Conservation (phyloP, 2,113 vertebrate genomes). For the Saguinus midas region DNA sequence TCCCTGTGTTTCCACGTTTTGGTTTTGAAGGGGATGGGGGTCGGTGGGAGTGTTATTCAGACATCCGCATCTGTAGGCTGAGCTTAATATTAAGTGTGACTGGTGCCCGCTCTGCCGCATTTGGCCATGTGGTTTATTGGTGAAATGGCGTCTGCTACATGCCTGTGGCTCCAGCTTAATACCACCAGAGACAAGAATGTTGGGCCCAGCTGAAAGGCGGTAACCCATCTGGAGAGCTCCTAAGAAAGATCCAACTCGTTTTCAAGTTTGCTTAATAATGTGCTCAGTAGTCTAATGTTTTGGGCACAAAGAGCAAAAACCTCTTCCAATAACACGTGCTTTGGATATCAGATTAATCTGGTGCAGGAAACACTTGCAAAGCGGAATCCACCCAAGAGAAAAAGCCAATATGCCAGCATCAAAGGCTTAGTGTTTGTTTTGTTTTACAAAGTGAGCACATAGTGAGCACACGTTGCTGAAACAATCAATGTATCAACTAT, state of each 20-base stretch:
- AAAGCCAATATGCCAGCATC: conserved; percentile 1
- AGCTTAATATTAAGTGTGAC: background rate
- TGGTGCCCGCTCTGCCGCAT: background rate
- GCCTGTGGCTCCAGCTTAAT: conserved; percentile 46
- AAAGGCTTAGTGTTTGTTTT: conserved; percentile 35
- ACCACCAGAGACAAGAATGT: conserved; percentile 50
- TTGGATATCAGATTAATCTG: conserved; percentile 46
- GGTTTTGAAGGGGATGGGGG: background rate
- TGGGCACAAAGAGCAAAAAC: conserved; percentile 35
- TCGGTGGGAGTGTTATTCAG: background rate
- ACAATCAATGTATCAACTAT: background rate
- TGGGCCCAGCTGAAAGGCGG: background rate
- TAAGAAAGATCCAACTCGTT: conserved; percentile 27
- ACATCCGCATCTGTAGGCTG: background rate
- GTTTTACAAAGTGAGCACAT: background rate
- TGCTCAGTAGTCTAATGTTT: conserved; percentile 29
- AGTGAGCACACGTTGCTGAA: background rate
- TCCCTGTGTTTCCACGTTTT: background rate
- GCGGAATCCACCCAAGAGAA: conserved; percentile 38
- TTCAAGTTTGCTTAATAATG: conserved; percentile 3
- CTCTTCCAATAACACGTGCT: conserved; percentile 50
- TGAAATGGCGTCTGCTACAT: conserved; percentile 23
- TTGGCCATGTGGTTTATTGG: conserved; percentile 7
- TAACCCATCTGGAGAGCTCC: conserved; percentile 40
- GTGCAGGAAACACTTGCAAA: conserved; percentile 38